Evolutionary conservation across 2,797 vertebrate species (phyloP).

Genomic region (Pygocentrus nattereri): DNA sequence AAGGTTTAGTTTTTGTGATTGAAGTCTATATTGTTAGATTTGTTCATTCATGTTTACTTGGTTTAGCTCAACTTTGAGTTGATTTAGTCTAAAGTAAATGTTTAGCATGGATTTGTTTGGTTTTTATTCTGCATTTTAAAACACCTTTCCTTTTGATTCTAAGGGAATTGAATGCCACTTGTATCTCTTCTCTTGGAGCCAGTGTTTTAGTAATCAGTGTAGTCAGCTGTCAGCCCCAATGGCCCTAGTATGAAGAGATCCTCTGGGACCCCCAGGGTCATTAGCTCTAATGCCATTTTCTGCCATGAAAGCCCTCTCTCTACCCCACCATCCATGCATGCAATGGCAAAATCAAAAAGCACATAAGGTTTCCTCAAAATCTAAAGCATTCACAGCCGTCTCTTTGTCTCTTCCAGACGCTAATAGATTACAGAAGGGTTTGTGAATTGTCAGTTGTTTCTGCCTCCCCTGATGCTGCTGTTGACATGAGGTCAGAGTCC

Average conservation of each 20-base stretch:
- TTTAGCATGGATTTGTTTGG: no score
- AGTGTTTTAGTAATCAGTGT: slow-evolving; percentile 77
- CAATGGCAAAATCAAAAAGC: slow-evolving; percentile 77
- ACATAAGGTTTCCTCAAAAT: slow-evolving; percentile 52
- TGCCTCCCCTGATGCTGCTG: slow-evolving; percentile 32
- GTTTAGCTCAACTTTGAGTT: no score
- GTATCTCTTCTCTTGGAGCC: slow-evolving; percentile 47
- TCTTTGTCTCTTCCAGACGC: slow-evolving; percentile 60
- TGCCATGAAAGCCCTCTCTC: slow-evolving; percentile 66
- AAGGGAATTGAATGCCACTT: slow-evolving; percentile 1
- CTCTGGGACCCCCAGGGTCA: slow-evolving; percentile 80
- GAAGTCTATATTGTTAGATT: background rate
- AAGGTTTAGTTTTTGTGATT: background rate
- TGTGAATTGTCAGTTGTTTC: slow-evolving; percentile 39
- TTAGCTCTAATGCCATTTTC: slow-evolving; percentile 85
- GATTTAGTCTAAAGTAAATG: no score
- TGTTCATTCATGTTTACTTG: background rate
- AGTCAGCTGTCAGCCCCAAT: slow-evolving; percentile 77
- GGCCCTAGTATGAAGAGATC: slow-evolving; percentile 79
- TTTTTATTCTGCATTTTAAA: background rate
- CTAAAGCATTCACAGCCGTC: slow-evolving; percentile 3
- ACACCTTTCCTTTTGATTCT: background rate
- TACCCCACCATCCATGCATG: slow-evolving; percentile 64
- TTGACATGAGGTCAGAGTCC: slow-evolving; percentile 38
- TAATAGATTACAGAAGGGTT: slow-evolving; percentile 66